Evolutionary conservation across 2,888 invertebrate species (phyloP).

Genomic region (Amiota minor): DNA sequence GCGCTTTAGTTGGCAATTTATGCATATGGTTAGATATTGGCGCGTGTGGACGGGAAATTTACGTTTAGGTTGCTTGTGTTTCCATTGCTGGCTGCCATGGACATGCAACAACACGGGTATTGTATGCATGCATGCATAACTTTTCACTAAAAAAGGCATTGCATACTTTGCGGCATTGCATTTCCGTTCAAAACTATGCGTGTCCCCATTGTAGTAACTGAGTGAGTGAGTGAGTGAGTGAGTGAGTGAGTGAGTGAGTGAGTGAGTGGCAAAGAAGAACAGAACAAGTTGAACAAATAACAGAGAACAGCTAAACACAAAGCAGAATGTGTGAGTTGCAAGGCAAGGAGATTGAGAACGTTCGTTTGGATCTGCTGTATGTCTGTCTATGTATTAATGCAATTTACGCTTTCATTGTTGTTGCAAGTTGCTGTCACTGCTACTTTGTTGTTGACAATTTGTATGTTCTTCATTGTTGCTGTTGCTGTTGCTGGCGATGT

Average conservation of each 20-base stretch:
- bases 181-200: neutral
- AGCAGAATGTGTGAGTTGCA: neutral
- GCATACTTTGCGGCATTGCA: slow-evolving; percentile 16
- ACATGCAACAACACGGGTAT: neutral
- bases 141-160: neutral
- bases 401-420: slow-evolving; percentile 37
- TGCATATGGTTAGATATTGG: slow-evolving; percentile 26
- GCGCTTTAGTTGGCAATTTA: slow-evolving; percentile 21
- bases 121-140: neutral
- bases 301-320: neutral
- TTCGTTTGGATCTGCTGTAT: neutral
- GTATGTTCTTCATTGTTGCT: slow-evolving; percentile 36
- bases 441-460: slow-evolving; percentile 30
- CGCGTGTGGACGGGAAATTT: slow-evolving; percentile 2
- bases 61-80: neutral
- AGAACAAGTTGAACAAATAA: no score
- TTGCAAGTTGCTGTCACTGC: slow-evolving; percentile 33
- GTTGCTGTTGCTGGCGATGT: slow-evolving; percentile 34
- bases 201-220: neutral
- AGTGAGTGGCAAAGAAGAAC: no score
- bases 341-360: neutral
- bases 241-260: no score
- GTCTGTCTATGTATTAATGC: slow-evolving; percentile 32
- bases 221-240: neutral
- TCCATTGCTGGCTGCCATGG: neutral